Evolutionary conservation across 2,797 vertebrate species (phyloP).

Genomic region (Glyptemys insculpta): DNA sequence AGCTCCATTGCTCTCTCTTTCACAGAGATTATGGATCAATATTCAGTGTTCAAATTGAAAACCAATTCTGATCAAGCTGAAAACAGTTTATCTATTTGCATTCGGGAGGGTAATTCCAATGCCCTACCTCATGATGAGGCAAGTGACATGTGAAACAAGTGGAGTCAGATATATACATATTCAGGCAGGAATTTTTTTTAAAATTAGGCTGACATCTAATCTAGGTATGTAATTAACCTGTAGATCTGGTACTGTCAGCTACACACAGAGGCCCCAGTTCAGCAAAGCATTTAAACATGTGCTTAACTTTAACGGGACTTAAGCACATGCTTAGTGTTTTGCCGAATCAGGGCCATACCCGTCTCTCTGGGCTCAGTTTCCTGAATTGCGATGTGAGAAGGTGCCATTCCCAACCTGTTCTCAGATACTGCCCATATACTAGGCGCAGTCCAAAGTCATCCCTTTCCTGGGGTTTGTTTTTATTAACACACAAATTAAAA

Average conservation of each 20-base stretch:
- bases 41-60: not conserved
- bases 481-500: not conserved
- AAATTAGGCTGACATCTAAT: rapidly evolving
- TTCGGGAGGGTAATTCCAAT: not conserved
- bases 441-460: not conserved
- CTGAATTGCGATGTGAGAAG: rapidly evolving
- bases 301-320: not conserved
- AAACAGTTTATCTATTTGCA: not conserved
- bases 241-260: not conserved
- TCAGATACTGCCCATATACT: not conserved
- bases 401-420: rapidly evolving
- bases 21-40: not conserved
- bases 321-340: not conserved
- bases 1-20: not conserved
- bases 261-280: not conserved
- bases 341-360: not conserved
- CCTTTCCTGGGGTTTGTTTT: not conserved
- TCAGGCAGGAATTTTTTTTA: not conserved
- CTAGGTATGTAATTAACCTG: rapidly evolving
- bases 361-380: rapidly evolving
- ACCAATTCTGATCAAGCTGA: not conserved
- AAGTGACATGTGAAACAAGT: not conserved
- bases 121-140: not conserved
- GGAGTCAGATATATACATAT: rapidly evolving
- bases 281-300: not conserved